phyloP scores from a whole-genome alignment of 2,113 vertebrate genomes.

The Nicator chloris region DNA sequence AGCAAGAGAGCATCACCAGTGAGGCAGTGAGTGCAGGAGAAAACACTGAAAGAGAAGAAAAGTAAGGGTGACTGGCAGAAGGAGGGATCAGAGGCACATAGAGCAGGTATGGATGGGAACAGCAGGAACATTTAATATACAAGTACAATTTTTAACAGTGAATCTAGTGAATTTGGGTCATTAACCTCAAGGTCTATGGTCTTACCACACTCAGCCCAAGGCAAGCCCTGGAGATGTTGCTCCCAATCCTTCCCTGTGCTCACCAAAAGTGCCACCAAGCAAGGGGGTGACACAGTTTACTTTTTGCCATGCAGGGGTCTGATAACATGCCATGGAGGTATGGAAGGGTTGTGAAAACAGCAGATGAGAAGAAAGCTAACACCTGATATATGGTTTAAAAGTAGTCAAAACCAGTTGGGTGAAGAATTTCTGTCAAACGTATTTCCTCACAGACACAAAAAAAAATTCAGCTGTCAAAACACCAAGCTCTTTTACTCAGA shows the following conservation, averaged over 20 bases:
- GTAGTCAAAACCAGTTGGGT: neutral
- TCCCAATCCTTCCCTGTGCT: neutral
- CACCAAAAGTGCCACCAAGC: neutral
- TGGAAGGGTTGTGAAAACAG: neutral
- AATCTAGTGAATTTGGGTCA: neutral
- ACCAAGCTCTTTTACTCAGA: slow-evolving; percentile 18
- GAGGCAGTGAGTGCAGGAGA: neutral
- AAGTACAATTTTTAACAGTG: neutral
- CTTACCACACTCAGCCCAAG: neutral
- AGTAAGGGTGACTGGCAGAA: neutral
- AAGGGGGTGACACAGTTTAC: neutral
- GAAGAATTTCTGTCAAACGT: slow-evolving; percentile 7
- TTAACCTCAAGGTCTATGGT: neutral
- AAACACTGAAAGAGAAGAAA: neutral
- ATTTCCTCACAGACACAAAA: neutral
- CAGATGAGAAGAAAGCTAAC: neutral
- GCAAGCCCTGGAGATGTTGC: neutral
- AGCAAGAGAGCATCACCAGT: neutral
- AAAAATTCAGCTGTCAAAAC: slow-evolving; percentile 43
- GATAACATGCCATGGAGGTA: neutral
- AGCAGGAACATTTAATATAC: neutral
- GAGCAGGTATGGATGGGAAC: too few species aligned
- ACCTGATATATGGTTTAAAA: neutral
- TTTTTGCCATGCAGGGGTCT: neutral
- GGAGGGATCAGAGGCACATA: accelerated